Evolutionary conservation across 2,888 invertebrate genomes (phyloP), one percentile per base, ranked within the genome.

Genomic region (Tinea semifulvella): DNA sequence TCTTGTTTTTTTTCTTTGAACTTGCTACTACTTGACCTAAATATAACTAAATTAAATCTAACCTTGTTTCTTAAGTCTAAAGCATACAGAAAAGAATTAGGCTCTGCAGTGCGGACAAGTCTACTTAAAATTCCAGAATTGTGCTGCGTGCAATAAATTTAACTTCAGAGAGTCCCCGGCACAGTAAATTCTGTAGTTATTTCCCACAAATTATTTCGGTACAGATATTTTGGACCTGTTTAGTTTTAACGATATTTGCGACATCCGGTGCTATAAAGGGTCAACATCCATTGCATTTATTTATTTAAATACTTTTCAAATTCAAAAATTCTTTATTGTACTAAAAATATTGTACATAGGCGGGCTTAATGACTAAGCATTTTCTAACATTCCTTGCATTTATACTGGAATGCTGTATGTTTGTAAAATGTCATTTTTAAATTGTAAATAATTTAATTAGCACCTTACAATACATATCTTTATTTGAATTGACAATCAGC

Each of bases 111-210:
- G 67, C 66, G 61, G 65, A 53, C 47, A 50, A 55, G 47, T 49
- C 69, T 71, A 62, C 54, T 74, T 74, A 63, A 71, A 70, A 75
- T 74, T 74, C 75, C 61, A 58, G 61, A 62, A 68, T 66, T 61
- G 70, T 59, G 56, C 68, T 66, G 57, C 65, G 66, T 65, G 64
- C 73, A 65, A 71, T 73, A 73, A 74, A 75, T 74, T 72, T 56
- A 60, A 61, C 63, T 66, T 57, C 50, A 58, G 10, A 36, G 59
- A 60, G 61, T 65, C 64, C 53, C 57, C 46, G 55, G 56, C 53
- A 62, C 56, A 63, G 63, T 68, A 68, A 71, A 72, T 71, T 72
- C 63, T 46, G 59, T 59, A 63, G 63, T 67, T 70, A 68, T 70
- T 68, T 68, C 60, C 61, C 55, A 64, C 67, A 72, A 72, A 72